These are phyloP conservation scores for Quadroppia sp. DNA, from an alignment of 2,888 invertebrate genomes.

Conservation along the genomic window DNA sequence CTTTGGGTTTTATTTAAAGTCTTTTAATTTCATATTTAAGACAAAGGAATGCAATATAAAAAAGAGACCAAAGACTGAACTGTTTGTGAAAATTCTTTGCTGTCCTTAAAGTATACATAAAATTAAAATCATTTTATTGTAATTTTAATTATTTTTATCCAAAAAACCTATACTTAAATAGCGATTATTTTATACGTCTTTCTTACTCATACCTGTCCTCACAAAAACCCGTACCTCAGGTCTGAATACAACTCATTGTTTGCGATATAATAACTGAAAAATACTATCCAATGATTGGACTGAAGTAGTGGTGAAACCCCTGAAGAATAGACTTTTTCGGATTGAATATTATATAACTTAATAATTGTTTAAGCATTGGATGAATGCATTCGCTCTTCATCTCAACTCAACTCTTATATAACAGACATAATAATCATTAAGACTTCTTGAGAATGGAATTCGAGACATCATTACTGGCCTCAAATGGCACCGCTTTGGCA, in stretches of 20 bases:
- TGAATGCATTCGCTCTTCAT: not conserved
- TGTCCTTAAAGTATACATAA: no score
- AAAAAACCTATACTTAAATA: not conserved
- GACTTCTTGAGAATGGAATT: not conserved
- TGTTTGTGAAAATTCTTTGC: no score
- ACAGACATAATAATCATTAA: not conserved
- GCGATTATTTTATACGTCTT: not conserved
- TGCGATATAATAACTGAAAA: not conserved
- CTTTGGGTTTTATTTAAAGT: no score
- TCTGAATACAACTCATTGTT: not conserved
- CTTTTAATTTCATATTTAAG: no score
- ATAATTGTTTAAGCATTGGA: not conserved
- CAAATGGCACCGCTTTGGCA: not conserved
- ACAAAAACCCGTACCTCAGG: not conserved
- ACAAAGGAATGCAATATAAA: no score
- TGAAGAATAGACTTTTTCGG: not conserved
- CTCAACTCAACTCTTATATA: not conserved
- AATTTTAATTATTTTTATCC: not conserved
- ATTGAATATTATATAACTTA: no score
- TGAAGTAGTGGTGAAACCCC: no score
- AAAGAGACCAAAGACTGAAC: no score
- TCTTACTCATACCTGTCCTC: not conserved
- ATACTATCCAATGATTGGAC: no score
- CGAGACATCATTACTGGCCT: not conserved
- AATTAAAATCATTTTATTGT: not conserved